Evolutionary conservation across 2,113 vertebrate species (phyloP), one percentile per base, ranked within the genome.

Genomic region (Zingel zingel): DNA sequence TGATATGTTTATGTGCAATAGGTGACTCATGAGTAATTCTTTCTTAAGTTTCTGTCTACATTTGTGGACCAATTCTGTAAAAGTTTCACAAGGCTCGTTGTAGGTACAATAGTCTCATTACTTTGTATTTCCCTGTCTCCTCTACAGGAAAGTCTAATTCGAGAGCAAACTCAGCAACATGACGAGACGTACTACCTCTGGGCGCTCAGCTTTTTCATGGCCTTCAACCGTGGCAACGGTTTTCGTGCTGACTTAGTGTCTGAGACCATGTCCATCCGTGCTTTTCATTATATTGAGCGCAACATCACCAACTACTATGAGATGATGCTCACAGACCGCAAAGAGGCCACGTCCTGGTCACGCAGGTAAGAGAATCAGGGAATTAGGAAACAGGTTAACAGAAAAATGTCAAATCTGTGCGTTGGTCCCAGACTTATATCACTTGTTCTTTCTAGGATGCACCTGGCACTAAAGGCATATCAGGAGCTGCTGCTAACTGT

Each of bases 131-230:
- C 10, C 11, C 53, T 36, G 8, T 45, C 21, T 36, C 11, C 16
- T 51, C 51, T 48, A 4, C 86, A 99, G 98, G 97, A 99, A 90
- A 95, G 94, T 53, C 91, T 99, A 64, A 94, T 98, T 68, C 95
- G 97, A 65, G 98, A 98, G 89, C 96, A 95, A 84, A 95, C 96
- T 0, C 97, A 99, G 90, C 94, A 99, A 83, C 97, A 98, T 0
- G 98, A 99, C 3, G 98, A 99, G 91, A 98, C 97, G 0, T 99
- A 98, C 86, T 99, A 98, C 93, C 94, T 99, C 23, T 99, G 98
- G 98, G 96, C 97, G 2, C 93, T 97, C 19, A 95, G 96, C 86
- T 99, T 99, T 88, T 99, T 99, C 90, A 99, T 99, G 98, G 96
- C 96, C 61, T 99, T 99, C 91, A 99, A 99, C 91, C 96, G 98